Base-by-base conservation (phyloP, 2,113 vertebrate species). In the Microcebus tavaratra region DNA sequence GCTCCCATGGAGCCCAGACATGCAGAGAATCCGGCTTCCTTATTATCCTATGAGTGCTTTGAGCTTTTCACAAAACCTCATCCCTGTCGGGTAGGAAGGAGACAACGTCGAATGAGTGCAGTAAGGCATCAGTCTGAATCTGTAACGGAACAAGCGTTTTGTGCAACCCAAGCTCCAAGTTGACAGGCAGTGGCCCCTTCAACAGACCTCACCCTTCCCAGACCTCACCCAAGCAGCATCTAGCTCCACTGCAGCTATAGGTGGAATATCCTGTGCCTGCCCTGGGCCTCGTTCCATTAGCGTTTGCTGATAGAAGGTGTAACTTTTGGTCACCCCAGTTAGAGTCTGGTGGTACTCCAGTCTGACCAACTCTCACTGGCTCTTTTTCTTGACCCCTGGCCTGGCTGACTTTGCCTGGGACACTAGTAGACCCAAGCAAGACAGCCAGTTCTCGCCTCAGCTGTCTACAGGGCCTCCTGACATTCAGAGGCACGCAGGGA, bases 81-180 rank as follows among this genome's bases (percentile, higher is more conserved):
- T 12, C 6, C 42, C 1, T 31, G 11, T 3, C 29, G 34, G 25
- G 27, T 25, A 2, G 23, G 50, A 48, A 86, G 55, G 21, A 85
- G 10, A 70, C 15, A 39, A 39, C 55, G 39, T 36, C 6, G 0
- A 21, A 0, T 5, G 18, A 25, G 25, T 3, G 1, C 20, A 20
- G 1, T 8, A 20, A 13, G 73, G 12, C 45, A 45, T 42, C 9
- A 8, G 8, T 20, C 53, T 17, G 8, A 31, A 21, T 50, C 76
- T 29, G 73, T 5, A 12, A 3, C 29, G 5, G 12, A 50, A 31
- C 12, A 10, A 9, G 27, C 11, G 3, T 42, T 14, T 14, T 53
- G 6, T 0, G 8, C 23, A 11, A 23, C 72, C 9, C 27, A 12
- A 2, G 50, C 76, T 75, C 42, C 3, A 1, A n/a, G 15, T 3